Conservation (phyloP, 2,888 invertebrate species). For the Tenthredo mesomela region DNA sequence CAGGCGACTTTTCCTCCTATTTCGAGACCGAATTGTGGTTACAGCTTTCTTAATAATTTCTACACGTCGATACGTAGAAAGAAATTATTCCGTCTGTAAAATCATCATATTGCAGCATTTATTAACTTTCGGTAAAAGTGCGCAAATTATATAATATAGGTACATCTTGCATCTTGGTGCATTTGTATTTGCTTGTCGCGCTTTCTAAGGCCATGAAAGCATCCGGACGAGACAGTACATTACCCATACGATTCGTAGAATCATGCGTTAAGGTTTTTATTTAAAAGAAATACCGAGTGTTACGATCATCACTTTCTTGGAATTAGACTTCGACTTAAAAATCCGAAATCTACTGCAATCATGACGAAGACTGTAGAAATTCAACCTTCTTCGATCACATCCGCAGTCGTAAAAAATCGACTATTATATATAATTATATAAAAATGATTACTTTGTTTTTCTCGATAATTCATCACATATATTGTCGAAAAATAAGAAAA, state of each 20-base stretch:
- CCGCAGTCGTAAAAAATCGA: background rate
- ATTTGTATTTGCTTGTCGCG: background rate
- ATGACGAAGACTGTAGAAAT: background rate
- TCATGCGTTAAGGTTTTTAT: conserved; percentile 5
- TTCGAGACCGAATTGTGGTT: background rate
- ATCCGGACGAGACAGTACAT: background rate
- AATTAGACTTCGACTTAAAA: background rate
- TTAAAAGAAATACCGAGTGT: background rate
- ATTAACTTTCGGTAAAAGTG: background rate
- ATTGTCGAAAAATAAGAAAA: background rate
- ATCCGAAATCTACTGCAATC: background rate
- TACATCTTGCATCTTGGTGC: background rate
- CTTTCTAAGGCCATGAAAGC: conserved; percentile 45
- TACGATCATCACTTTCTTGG: conserved; percentile 8
- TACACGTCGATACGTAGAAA: background rate
- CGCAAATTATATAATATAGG: background rate
- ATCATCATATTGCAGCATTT: background rate
- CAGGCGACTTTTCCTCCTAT: background rate
- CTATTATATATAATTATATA: background rate
- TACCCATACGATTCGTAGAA: background rate
- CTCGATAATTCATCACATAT: conserved; percentile 8
- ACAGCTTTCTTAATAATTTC: background rate
- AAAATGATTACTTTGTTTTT: background rate
- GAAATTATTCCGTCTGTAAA: background rate
- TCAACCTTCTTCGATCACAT: background rate